A percentile compares a stretch with the other conserved stretches of the same genome.
phyloP scores from a whole-genome alignment of 2,113 vertebrate species.

The Vulpes lagopus region DNA sequence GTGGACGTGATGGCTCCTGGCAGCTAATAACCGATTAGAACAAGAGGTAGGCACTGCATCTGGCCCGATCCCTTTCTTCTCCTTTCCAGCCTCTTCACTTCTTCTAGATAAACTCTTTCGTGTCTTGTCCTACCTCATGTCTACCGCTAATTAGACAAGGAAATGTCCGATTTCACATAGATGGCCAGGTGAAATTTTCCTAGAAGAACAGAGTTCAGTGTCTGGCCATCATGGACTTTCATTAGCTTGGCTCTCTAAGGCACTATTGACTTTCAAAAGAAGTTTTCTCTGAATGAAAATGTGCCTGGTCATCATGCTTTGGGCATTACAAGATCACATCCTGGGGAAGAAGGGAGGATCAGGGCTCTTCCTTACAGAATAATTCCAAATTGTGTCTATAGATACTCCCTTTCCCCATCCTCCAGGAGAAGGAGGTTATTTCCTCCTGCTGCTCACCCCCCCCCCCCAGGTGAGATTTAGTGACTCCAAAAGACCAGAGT shows the following conservation, averaged over 20 bases:
- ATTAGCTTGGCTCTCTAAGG: not conserved
- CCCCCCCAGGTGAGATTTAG: not conserved
- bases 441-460: rapidly evolving
- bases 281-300: not conserved
- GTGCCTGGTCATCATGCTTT: not conserved
- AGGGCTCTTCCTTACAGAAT: not conserved
- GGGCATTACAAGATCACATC: not conserved
- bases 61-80: not conserved
- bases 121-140: not conserved
- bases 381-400: not conserved
- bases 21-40: not conserved
- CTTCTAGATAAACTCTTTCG: not conserved
- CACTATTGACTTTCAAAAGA: not conserved
- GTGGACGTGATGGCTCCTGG: not conserved
- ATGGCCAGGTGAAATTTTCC: not conserved
- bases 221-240: not conserved
- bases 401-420: not conserved
- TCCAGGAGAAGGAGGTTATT: not conserved
- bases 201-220: not conserved
- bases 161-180: not conserved
- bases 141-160: not conserved
- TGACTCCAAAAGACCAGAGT: not conserved
- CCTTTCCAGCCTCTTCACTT: not conserved
- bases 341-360: not conserved
- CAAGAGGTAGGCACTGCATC: not conserved